Evolutionary conservation across 2,797 vertebrate species (phyloP).

Genomic region (Sebastes goodei): DNA sequence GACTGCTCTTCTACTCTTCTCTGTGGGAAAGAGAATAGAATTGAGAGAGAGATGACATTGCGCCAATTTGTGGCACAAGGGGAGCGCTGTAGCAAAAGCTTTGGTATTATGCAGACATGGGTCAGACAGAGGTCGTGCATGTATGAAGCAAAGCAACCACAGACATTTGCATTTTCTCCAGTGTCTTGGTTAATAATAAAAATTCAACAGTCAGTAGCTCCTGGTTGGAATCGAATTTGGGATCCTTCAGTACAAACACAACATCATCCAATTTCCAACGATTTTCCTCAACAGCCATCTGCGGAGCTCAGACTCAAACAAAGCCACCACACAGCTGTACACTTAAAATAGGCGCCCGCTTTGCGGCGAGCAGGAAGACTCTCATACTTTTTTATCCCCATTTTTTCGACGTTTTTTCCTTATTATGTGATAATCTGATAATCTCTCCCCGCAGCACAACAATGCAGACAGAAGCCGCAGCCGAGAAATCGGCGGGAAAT

Average conservation of each 20-base stretch:
- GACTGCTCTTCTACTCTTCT: slow-evolving; percentile 52
- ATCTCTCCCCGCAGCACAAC: slow-evolving; percentile 67
- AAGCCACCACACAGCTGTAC: slow-evolving; percentile 9
- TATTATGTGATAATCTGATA: slow-evolving; percentile 72
- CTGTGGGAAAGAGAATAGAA: slow-evolving; percentile 27
- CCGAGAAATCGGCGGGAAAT: slow-evolving; percentile 57
- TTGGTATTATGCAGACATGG: background rate
- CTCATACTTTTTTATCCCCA: slow-evolving; percentile 22
- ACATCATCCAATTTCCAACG: background rate
- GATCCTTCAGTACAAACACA: background rate
- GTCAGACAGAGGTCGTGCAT: slow-evolving; percentile 28
- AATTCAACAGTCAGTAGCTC: background rate
- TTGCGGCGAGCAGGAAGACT: slow-evolving; percentile 11
- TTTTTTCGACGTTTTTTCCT: background rate
- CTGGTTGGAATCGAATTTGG: background rate
- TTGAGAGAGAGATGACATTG: slow-evolving; percentile 25
- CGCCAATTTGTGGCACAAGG: slow-evolving; percentile 10
- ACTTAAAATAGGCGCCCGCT: background rate
- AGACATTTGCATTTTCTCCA: slow-evolving; percentile 8
- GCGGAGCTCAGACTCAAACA: slow-evolving; percentile 4
- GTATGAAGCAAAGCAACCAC: background rate
- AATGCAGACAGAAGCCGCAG: slow-evolving; percentile 43
- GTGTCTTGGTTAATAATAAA: background rate
- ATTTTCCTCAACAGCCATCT: slow-evolving; percentile 9
- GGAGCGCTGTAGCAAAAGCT: slow-evolving; percentile 7